Percentiles rank a stretch among this genome's conserved stretches.
Conservation (phyloP, 1,140 invertebrate species). For the Aphidius ervi region DNA sequence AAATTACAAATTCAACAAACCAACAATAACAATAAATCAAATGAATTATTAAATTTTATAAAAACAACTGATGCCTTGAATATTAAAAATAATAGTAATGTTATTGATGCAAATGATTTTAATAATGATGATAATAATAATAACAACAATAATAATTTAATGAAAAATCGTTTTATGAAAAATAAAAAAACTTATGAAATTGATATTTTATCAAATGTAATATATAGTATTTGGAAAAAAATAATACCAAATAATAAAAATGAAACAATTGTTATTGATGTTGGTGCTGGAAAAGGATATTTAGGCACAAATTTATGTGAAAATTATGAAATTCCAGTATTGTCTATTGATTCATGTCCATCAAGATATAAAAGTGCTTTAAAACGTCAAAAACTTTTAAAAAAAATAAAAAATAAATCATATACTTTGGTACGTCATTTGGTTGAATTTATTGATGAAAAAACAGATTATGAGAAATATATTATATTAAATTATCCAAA, state of each 20-base stretch:
- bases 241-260: constrained; percentile 13
- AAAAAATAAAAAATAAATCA: constrained; percentile 41
- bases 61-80: constrained; percentile 27
- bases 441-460: constrained; percentile 41
- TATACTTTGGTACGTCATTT: constrained; percentile 32
- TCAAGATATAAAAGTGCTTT: constrained; percentile 63
- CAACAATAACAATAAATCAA: constrained; percentile 25
- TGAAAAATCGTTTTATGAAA: constrained; percentile 62
- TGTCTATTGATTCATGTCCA: constrained; percentile 73
- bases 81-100: constrained; percentile 24
- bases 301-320: constrained; percentile 70
- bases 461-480: constrained; percentile 53
- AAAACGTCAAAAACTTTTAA: constrained; percentile 59
- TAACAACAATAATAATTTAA: constrained; percentile 6
- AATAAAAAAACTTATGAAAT: constrained; percentile 83
- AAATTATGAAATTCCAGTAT: constrained; percentile 65
- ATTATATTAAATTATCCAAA: constrained; percentile 50
- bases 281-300: constrained; percentile 85
- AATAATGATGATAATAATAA: constrained; percentile 2
- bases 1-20: constrained; percentile 52
- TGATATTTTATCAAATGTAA: constrained; percentile 51
- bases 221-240: constrained; percentile 32
- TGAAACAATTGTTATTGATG: constrained; percentile 62
- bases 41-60: constrained; percentile 30
- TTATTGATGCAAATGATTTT: constrained; percentile 17